Evolutionary conservation across 1,140 invertebrate species (phyloP).

Genomic region (Idris sp.): DNA sequence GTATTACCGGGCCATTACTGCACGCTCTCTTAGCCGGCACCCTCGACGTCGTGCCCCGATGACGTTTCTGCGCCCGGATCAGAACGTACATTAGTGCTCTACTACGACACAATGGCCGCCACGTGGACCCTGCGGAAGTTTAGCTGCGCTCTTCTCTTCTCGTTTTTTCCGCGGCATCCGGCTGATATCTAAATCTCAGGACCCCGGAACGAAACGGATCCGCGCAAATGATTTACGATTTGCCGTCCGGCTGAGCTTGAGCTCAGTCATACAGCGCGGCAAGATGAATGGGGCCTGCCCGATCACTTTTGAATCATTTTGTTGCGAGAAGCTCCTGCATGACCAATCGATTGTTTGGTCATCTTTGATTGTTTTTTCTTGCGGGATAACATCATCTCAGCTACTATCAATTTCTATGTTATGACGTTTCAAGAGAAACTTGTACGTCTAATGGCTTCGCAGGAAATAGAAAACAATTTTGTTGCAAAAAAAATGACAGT

Average conservation of each 20-base stretch:
- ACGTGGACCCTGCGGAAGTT: conserved; percentile 70
- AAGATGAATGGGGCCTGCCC: conserved; percentile 42
- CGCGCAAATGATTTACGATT: conserved; percentile 71
- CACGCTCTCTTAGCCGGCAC: conserved; percentile 46
- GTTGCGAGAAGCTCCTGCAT: conserved; percentile 31
- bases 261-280: conserved; percentile 15
- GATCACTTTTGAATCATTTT: conserved; percentile 44
- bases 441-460: too few relatives aligned
- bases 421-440: conserved; percentile 30
- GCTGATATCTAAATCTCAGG: conserved; percentile 72
- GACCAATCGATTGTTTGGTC: conserved; percentile 43
- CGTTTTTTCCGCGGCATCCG: conserved; percentile 65
- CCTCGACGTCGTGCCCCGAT: conserved; percentile 17
- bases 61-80: conserved; percentile 64
- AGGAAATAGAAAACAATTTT: too few relatives aligned
- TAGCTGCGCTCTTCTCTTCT: conserved; percentile 63
- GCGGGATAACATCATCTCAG: neutral
- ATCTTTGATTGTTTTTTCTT: conserved; percentile 55
- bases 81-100: conserved; percentile 70
- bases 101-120: conserved; percentile 62
- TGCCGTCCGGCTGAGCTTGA: conserved; percentile 26
- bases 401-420: conserved; percentile 36
- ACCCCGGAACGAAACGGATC: conserved; percentile 69
- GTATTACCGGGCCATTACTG: conserved; percentile 70
- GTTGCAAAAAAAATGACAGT: too few relatives aligned